Conservation (phyloP, 2,888 invertebrate genomes). For the Esperia sulphurella region DNA sequence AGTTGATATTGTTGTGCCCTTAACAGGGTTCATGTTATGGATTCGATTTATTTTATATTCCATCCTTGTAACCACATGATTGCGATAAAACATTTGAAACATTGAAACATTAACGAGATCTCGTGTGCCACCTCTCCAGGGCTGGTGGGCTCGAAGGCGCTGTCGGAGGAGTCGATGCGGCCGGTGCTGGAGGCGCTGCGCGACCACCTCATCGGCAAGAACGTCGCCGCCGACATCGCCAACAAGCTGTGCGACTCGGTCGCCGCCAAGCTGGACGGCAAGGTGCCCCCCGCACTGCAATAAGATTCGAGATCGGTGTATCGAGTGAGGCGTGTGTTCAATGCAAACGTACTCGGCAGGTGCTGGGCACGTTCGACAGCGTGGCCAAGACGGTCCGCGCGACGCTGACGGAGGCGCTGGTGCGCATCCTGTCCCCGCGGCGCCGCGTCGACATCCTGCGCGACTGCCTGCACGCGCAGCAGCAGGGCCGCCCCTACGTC, state of each 20-base stretch:
- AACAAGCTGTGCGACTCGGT: constrained; percentile 96
- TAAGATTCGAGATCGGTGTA: too few relatives aligned
- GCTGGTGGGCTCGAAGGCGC: constrained; percentile 92
- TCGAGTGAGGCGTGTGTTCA: too few relatives aligned
- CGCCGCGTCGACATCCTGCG: constrained; percentile 97
- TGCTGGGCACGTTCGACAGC: constrained; percentile 96
- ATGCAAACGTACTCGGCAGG: too few relatives aligned
- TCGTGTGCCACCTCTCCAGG: constrained; percentile 66
- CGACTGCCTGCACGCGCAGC: constrained; percentile 95
- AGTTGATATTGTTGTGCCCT: too few relatives aligned
- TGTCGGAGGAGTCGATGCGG: constrained; percentile 88
- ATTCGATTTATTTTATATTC: too few relatives aligned
- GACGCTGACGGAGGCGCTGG: constrained; percentile 93
- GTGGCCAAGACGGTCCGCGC: constrained; percentile 92
- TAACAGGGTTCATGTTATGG: too few relatives aligned
- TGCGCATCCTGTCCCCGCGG: constrained; percentile 96
- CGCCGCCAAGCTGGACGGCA: constrained; percentile 92
- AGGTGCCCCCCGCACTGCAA: constrained; percentile 58
- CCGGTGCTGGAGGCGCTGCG: constrained; percentile 95
- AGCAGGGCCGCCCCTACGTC: constrained; percentile 92
- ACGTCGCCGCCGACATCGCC: constrained; percentile 98
- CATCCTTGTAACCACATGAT: too few relatives aligned
- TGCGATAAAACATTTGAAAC: too few relatives aligned
- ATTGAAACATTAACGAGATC: too few relatives aligned
- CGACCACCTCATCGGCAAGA: constrained; percentile 97